These are phyloP conservation scores for Chaenocephalus aceratus DNA, from an alignment of 2,113 vertebrate species.

Conservation along the genomic window DNA sequence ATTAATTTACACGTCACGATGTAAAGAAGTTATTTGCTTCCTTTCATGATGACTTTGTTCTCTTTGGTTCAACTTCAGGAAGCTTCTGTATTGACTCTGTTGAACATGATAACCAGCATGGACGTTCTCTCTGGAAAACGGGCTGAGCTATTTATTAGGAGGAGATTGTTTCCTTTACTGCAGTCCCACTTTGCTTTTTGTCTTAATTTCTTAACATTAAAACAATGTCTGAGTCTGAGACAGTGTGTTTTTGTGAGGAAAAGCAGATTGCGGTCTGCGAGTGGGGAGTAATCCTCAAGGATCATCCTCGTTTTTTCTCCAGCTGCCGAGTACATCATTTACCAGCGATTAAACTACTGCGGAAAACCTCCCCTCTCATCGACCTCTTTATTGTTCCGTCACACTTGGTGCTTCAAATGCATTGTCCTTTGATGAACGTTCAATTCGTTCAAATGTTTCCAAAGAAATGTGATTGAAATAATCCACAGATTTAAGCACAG, in stretches of 20 bases:
- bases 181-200: background rate
- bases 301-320: slow-evolving; percentile 46
- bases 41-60: slow-evolving; percentile 19
- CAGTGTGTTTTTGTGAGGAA: background rate
- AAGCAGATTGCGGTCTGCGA: slow-evolving; percentile 20
- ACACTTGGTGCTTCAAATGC: background rate
- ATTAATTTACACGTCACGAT: slow-evolving; percentile 1
- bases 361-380: background rate
- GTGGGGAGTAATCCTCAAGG: slow-evolving; percentile 38
- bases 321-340: slow-evolving; percentile 28
- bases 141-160: background rate
- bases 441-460: background rate
- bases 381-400: background rate
- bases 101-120: background rate
- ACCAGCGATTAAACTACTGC: slow-evolving; percentile 26
- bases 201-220: slow-evolving; percentile 24
- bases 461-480: background rate
- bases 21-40: background rate
- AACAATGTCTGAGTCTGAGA: background rate
- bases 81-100: slow-evolving; percentile 9
- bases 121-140: background rate
- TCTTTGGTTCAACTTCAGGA: slow-evolving; percentile 3
- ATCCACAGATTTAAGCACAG: background rate
- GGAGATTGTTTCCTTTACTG: background rate
- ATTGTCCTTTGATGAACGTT: background rate